Evolutionary conservation across 92 coral and sea anemone species (phyloP), one percentile per base, ranked within the genome.

Genomic region (Epizoanthus stellaris): DNA sequence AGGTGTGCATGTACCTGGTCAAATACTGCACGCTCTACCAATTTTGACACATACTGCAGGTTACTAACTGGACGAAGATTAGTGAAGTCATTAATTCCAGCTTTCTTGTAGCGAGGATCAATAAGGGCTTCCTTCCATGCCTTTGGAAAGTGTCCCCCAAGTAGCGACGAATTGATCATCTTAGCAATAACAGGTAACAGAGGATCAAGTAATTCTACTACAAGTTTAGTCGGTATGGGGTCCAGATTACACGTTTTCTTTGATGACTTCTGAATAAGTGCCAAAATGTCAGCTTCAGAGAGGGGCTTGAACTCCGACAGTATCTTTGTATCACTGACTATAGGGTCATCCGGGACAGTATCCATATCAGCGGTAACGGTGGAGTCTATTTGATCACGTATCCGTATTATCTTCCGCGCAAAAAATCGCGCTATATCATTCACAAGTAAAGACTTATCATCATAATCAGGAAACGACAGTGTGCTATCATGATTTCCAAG

Each of bases 141-240:
- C 25, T 43, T 40, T 54, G 76, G 56, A 43, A 43, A 71, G 74
- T 71, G 76, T 71, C 76, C 58, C 14, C 17, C 57, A 71, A 42
- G 57, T 39, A 71, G 76, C 23, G 76, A 39, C 23, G 77, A 73
- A 49, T 73, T 73, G 16, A 73, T 20, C 61, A 49, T 49, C 62
- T 47, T 49, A 49, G 77, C 9, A 73, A 73, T 19, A 20, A 49
- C 39, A 10, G 74, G 74, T 47, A 73, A 73, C 62, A 73, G 61
- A 47, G 15, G 39, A n/a, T 73, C 77, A 73, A 47, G 61, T n/a
- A 6, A 21, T 73, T 73, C 77, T 19, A 73, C 61, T 49, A 49
- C 62, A 47, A 73, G 39, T 49, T 49, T 82, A 52, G 86, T 67
- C 64, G 86, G 77, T 63, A 82, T 68, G 25, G 86, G 77, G 38